Percentiles rank a stretch among this genome's conserved stretches.
Conservation (phyloP, 2,797 vertebrate species). For the Amblyopsis hoosieri region DNA sequence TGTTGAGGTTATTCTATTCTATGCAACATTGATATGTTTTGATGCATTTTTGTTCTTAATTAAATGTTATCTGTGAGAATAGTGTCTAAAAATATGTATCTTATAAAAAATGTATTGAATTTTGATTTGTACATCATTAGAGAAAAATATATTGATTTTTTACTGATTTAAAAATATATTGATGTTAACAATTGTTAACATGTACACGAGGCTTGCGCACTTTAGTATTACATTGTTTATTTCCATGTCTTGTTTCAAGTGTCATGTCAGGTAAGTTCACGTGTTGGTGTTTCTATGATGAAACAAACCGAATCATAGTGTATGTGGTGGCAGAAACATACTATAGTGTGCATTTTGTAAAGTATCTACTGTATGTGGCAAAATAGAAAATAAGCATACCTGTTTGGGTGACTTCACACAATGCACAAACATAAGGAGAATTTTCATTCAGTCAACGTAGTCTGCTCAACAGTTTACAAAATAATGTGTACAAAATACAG, state of each 20-base stretch:
- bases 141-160: constrained; percentile 63
- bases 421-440: constrained; percentile 54
- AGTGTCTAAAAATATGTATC: constrained; percentile 61
- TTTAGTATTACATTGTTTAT: constrained; percentile 72
- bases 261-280: constrained; percentile 51
- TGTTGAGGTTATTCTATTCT: constrained; percentile 97
- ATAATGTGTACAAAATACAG: constrained; percentile 38
- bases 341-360: constrained; percentile 57
- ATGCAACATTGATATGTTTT: constrained; percentile 91
- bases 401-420: constrained; percentile 38
- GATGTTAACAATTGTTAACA: constrained; percentile 59
- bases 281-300: constrained; percentile 63
- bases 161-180: constrained; percentile 61
- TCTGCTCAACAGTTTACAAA: constrained; percentile 40
- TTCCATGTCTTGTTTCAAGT: constrained; percentile 51
- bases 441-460: constrained; percentile 33
- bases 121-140: constrained; percentile 71
- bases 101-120: constrained; percentile 43
- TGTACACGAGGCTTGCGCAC: constrained; percentile 74
- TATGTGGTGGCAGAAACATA: constrained; percentile 49
- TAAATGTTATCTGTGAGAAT: constrained; percentile 64
- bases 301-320: constrained; percentile 48
- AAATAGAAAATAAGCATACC: constrained; percentile 44
- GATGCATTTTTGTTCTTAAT: constrained; percentile 72
- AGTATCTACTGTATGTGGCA: constrained; percentile 43